Evolutionary conservation across 2,113 vertebrate genomes (phyloP).

Genomic region (Sclerurus mexicanus): DNA sequence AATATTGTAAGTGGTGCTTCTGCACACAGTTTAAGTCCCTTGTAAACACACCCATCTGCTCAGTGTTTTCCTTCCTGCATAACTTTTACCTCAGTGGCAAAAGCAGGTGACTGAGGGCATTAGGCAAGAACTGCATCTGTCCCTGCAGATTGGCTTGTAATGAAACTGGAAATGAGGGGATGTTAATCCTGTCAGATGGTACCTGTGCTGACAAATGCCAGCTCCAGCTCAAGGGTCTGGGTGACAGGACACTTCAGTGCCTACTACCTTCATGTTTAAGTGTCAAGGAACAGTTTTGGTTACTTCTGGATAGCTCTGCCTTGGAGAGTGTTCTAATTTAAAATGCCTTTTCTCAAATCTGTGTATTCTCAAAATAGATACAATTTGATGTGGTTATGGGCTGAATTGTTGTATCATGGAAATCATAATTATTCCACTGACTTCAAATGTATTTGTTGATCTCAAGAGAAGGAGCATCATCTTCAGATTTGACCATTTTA

Average conservation of each 20-base stretch:
- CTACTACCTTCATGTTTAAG: neutral
- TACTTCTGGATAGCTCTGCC: neutral
- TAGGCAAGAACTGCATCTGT: neutral
- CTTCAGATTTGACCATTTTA: neutral
- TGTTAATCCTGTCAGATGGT: neutral
- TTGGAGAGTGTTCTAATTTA: neutral
- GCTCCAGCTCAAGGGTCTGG: neutral
- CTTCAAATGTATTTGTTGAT: neutral
- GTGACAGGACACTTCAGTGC: neutral
- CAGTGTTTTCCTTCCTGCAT: slow-evolving; percentile 45
- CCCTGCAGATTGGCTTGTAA: neutral
- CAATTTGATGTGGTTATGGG: neutral
- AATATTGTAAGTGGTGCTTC: slow-evolving; percentile 56
- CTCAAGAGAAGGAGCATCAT: neutral
- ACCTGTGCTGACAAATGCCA: neutral
- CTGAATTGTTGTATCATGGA: neutral
- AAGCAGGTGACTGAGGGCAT: slow-evolving; percentile 39
- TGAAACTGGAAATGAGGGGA: neutral
- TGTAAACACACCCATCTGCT: slow-evolving; percentile 73
- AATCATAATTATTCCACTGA: neutral
- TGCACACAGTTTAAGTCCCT: slow-evolving; percentile 41
- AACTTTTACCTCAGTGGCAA: neutral
- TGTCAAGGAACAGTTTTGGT: neutral
- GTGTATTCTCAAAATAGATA: neutral
- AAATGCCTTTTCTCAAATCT: neutral